These are phyloP conservation scores for Ispidina picta DNA, from an alignment of 2,797 vertebrate species.

Conservation along the genomic window DNA sequence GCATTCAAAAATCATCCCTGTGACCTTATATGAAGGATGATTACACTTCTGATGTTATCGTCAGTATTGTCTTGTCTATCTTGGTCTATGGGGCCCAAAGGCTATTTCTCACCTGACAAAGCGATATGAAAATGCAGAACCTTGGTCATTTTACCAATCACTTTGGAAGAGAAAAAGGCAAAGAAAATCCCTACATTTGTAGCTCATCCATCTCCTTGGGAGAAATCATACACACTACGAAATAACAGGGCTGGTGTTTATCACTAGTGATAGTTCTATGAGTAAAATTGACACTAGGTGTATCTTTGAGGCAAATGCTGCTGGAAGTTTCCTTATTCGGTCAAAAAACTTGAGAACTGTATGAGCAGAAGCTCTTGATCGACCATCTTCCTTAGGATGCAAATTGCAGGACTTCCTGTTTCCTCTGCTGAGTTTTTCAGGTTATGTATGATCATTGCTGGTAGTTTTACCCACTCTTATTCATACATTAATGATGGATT, in stretches of 20 bases:
- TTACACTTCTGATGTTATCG: not conserved
- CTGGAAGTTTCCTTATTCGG: not conserved
- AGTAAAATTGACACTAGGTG: not conserved
- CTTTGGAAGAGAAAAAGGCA: not conserved
- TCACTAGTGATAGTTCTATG: not conserved
- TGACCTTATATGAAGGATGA: conserved; percentile 58
- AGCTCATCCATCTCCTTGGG: not conserved
- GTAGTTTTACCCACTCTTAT: not conserved
- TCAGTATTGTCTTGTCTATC: not conserved
- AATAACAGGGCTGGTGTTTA: not conserved
- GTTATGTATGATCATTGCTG: not conserved
- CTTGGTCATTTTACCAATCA: not conserved
- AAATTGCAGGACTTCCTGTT: not conserved
- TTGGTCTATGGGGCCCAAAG: not conserved
- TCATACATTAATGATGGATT: not conserved
- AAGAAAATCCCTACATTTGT: not conserved
- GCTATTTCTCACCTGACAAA: not conserved
- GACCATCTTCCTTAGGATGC: not conserved
- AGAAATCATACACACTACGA: not conserved
- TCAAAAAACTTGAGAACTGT: not conserved
- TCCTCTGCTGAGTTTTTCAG: not conserved
- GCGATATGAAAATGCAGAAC: not conserved
- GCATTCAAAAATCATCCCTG: not conserved
- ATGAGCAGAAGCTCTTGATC: not conserved
- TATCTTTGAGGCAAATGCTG: not conserved